A percentile compares a stretch with the other conserved stretches of the same genome.
Conservation (phyloP, 2,797 vertebrate genomes). For the Kryptopterus vitreolus region DNA sequence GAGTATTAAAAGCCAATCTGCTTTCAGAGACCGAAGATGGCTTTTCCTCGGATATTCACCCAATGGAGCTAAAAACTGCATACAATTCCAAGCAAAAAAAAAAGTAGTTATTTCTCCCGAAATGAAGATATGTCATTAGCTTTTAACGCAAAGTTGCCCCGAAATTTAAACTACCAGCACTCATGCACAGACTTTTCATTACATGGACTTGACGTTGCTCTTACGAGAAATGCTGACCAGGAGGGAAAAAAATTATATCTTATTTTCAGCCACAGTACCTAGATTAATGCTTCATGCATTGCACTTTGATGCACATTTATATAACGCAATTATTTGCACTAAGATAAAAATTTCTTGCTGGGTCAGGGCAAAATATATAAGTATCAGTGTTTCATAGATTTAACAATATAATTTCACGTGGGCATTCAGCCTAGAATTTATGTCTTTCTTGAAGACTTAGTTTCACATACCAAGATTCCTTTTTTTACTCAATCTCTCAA, state of each 20-base stretch:
- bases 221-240: conserved; percentile 10
- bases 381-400: background rate
- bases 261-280: background rate
- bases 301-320: conserved; percentile 2
- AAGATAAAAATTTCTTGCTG: background rate
- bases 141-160: background rate
- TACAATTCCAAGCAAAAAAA: background rate
- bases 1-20: conserved; percentile 20
- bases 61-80: background rate
- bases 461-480: background rate
- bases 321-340: background rate
- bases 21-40: conserved; percentile 6
- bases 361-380: background rate
- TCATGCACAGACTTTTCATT: background rate
- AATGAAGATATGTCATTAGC: conserved; percentile 17
- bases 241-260: conserved; percentile 7
- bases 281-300: background rate
- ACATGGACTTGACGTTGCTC: conserved; percentile 18
- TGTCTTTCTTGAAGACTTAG: background rate
- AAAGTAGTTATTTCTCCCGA: background rate
- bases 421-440: background rate
- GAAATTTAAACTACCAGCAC: background rate
- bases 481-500: background rate
- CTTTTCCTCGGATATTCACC: conserved; percentile 15
- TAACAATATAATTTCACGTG: background rate